Evolutionary conservation across 1,140 invertebrate species (phyloP).

Genomic region (Drosophila nannoptera): DNA sequence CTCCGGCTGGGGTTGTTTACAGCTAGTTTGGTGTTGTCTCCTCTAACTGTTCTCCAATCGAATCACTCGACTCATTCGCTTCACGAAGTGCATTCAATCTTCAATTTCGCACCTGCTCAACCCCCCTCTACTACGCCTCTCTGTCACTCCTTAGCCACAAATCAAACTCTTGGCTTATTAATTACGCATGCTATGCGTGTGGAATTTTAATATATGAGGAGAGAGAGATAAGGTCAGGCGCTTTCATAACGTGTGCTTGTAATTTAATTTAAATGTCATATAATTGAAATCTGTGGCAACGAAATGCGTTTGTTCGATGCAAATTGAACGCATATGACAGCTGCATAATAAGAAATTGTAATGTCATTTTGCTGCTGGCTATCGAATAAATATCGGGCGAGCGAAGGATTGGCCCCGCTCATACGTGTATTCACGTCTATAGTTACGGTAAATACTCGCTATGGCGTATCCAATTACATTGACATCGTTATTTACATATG

Average conservation of each 20-base stretch:
- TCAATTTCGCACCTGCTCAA: neutral
- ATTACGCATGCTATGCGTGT: conserved; percentile 21
- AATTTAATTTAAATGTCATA: conserved; percentile 72
- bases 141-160: neutral
- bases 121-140: neutral
- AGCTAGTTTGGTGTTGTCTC: no score
- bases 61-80: no score
- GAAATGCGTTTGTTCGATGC: conserved; percentile 56
- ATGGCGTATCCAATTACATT: conserved; percentile 67
- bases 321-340: conserved; percentile 70
- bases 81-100: no score
- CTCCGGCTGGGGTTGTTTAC: no score
- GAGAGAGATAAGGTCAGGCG: neutral
- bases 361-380: conserved; percentile 42
- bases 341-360: conserved; percentile 71
- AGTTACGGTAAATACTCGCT: conserved; percentile 64
- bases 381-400: conserved; percentile 1
- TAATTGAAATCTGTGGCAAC: conserved; percentile 65
- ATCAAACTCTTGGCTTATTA: conserved; percentile 23
- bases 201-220: conserved; percentile 17
- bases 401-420: neutral
- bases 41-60: no score
- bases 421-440: conserved; percentile 1
- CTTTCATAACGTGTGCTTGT: conserved; percentile 9
- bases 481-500: conserved; percentile 74